Evolutionary conservation across 92 coral and sea anemone species (phyloP).

Genomic region (Porites lobata): DNA sequence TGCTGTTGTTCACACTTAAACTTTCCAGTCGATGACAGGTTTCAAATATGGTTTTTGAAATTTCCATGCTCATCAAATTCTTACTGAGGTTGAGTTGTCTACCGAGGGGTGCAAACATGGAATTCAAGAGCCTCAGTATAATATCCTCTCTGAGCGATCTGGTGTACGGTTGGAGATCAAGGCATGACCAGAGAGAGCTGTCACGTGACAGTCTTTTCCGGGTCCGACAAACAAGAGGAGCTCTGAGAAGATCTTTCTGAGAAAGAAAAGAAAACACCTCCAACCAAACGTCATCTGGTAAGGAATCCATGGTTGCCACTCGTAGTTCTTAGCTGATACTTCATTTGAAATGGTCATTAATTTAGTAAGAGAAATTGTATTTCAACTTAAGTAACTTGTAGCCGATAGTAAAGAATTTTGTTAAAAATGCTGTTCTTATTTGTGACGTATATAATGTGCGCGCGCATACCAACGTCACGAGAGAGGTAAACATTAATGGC

Average conservation of each 20-base stretch:
- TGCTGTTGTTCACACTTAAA: constrained; percentile 68
- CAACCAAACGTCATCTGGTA: too few species aligned
- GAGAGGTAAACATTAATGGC: too few species aligned
- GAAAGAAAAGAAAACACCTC: too few species aligned
- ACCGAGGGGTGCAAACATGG: constrained; percentile 74
- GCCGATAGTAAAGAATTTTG: too few species aligned
- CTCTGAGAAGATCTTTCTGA: constrained; percentile 7
- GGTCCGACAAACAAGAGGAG: constrained; percentile 63
- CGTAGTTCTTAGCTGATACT: too few species aligned
- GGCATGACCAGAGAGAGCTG: constrained; percentile 75
- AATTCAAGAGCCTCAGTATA: constrained; percentile 50
- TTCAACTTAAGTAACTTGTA: too few species aligned
- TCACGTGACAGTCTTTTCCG: constrained; percentile 81
- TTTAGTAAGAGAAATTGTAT: too few species aligned
- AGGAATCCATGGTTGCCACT: too few species aligned
- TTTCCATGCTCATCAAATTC: constrained; percentile 45
- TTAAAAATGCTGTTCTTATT: too few species aligned
- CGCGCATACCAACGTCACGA: too few species aligned
- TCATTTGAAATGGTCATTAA: too few species aligned
- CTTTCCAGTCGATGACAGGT: constrained; percentile 58
- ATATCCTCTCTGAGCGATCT: constrained; percentile 16
- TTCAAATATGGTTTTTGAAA: constrained; percentile 41
- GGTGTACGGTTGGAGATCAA: constrained; percentile 66
- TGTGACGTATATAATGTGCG: too few species aligned
- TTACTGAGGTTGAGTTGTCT: constrained; percentile 60